Evolutionary conservation across 2,797 vertebrate species (phyloP).

Genomic region (Ceryle rudis): DNA sequence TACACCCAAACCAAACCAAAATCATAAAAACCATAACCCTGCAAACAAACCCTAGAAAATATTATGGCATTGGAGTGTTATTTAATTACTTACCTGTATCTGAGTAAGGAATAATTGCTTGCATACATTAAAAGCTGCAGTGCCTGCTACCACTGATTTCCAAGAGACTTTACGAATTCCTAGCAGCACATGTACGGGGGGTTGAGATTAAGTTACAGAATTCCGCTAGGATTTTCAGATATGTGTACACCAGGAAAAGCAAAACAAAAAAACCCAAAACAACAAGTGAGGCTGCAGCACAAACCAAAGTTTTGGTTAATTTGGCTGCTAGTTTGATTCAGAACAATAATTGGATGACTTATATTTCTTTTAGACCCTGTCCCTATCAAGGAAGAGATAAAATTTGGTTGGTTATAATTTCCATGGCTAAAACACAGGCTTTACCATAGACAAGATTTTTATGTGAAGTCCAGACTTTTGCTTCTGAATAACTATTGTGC

Average conservation of each 20-base stretch:
- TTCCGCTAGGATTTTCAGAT: background rate
- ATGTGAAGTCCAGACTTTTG: background rate
- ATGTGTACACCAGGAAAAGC: background rate
- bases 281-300: background rate
- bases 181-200: background rate
- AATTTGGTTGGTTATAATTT: background rate
- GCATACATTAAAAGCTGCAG: background rate
- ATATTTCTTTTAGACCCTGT: background rate
- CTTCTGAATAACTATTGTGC: conserved; percentile 34
- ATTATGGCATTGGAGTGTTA: background rate
- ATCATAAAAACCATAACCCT: background rate
- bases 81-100: background rate
- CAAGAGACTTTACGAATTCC: background rate
- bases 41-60: background rate
- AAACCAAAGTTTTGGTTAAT: background rate
- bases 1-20: no score
- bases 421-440: background rate
- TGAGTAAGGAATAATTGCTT: background rate
- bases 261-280: background rate
- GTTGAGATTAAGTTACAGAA: background rate
- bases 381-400: background rate
- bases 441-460: background rate
- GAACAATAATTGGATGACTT: background rate
- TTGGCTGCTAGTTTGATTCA: background rate
- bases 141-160: background rate